phyloP scores from a whole-genome alignment of 2,888 invertebrate species.

The Timandra comae region DNA sequence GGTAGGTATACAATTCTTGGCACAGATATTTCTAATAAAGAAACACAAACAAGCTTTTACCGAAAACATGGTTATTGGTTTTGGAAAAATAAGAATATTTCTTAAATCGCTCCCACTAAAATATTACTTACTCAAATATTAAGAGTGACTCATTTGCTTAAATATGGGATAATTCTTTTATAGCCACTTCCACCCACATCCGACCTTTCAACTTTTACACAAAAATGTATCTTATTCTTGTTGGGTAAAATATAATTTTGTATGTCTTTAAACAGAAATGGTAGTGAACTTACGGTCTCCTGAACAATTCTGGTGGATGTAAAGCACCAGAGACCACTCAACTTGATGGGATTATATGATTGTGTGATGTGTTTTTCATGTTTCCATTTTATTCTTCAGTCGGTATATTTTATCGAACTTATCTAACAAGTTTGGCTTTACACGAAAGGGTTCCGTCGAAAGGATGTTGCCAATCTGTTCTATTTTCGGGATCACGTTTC shows the following conservation, averaged over 20 bases:
- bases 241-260: slow-evolving; percentile 1
- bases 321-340: slow-evolving; percentile 44
- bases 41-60: no score
- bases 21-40: no score
- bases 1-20: no score
- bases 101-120: no score
- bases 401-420: slow-evolving; percentile 36
- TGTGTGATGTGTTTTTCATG: slow-evolving; percentile 60
- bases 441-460: slow-evolving; percentile 5
- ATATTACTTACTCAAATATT: no score
- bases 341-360: slow-evolving; percentile 53
- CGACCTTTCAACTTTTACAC: slow-evolving; percentile 1
- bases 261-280: slow-evolving; percentile 3
- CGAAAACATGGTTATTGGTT: no score
- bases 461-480: neutral
- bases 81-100: no score
- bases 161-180: slow-evolving; percentile 8
- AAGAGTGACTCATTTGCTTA: slow-evolving; percentile 6
- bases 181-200: slow-evolving; percentile 1
- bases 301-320: slow-evolving; percentile 35
- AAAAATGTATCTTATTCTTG: slow-evolving; percentile 1
- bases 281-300: slow-evolving; percentile 19
- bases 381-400: slow-evolving; percentile 46
- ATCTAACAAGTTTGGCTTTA: slow-evolving; percentile 20
- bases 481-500: slow-evolving; percentile 12